Conservation (phyloP, 1,140 invertebrate genomes). For the Daktulosphaira vitifoliae region DNA sequence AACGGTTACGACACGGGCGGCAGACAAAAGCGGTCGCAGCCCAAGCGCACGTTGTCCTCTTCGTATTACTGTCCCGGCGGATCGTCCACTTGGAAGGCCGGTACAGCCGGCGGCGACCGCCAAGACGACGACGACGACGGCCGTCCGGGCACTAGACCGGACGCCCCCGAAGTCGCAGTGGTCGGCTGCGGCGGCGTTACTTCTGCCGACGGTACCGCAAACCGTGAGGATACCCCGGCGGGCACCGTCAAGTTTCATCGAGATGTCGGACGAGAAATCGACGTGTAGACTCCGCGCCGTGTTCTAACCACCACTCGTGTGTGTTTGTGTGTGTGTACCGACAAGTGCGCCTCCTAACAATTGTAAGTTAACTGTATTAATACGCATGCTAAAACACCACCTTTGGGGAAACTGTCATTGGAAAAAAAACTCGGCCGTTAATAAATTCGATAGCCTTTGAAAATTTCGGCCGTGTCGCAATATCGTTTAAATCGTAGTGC, state of each 20-base stretch:
- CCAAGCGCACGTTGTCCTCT: slow-evolving; percentile 42
- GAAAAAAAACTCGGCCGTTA: too few relatives aligned
- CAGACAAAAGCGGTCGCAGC: slow-evolving; percentile 38
- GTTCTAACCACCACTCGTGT: neutral
- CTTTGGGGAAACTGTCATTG: neutral
- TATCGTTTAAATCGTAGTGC: too few relatives aligned
- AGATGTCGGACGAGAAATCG: slow-evolving; percentile 60
- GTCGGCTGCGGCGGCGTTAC: neutral
- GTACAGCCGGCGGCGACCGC: neutral
- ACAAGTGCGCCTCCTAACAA: neutral
- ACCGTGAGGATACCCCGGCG: too few relatives aligned
- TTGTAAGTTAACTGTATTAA: neutral
- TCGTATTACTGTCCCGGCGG: slow-evolving; percentile 46
- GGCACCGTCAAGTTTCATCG: neutral
- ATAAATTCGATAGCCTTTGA: too few relatives aligned
- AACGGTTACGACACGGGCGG: slow-evolving; percentile 40
- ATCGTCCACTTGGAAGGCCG: slow-evolving; percentile 5
- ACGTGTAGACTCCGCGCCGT: slow-evolving; percentile 49
- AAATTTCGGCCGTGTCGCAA: too few relatives aligned
- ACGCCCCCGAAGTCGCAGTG: neutral
- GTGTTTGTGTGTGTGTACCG: neutral
- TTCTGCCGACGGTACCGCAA: neutral
- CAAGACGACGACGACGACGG: neutral
- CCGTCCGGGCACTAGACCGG: neutral
- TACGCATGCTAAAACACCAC: neutral